A percentile compares a stretch with the other conserved stretches of the same genome.
Evolutionary conservation across 2,888 invertebrate genomes (phyloP).

Genomic region (Thyatira batis): DNA sequence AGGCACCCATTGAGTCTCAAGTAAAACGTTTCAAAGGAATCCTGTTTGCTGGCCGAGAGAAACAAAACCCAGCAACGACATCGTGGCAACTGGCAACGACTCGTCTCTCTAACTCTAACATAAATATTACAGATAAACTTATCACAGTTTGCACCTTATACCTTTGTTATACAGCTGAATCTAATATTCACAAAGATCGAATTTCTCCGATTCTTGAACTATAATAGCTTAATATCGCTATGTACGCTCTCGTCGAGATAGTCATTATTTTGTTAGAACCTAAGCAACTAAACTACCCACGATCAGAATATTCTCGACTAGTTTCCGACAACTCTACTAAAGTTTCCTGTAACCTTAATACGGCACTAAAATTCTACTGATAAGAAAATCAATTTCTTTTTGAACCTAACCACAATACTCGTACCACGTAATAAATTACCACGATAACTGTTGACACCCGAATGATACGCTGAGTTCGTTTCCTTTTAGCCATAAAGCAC

Average conservation of each 20-base stretch:
- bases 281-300: neutral
- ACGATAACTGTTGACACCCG: slow-evolving; percentile 13
- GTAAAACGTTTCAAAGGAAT: slow-evolving; percentile 60
- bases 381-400: neutral
- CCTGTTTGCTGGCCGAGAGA: slow-evolving; percentile 57
- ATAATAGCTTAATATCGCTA: neutral
- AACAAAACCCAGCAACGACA: slow-evolving; percentile 42
- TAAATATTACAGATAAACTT: slow-evolving; percentile 6
- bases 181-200: neutral
- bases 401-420: neutral
- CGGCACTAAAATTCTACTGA: neutral
- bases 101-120: slow-evolving; percentile 18
- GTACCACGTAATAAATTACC: neutral
- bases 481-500: slow-evolving; percentile 31
- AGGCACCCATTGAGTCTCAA: slow-evolving; percentile 53
- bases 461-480: slow-evolving; percentile 30
- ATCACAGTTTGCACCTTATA: slow-evolving; percentile 26
- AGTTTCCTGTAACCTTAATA: neutral
- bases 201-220: slow-evolving; percentile 7
- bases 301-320: neutral
- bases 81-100: slow-evolving; percentile 18
- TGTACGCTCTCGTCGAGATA: neutral
- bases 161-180: slow-evolving; percentile 19
- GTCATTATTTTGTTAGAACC: neutral
- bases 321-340: neutral